Conservation (phyloP, 2,113 vertebrate species). For the Triplophysa siluroides region DNA sequence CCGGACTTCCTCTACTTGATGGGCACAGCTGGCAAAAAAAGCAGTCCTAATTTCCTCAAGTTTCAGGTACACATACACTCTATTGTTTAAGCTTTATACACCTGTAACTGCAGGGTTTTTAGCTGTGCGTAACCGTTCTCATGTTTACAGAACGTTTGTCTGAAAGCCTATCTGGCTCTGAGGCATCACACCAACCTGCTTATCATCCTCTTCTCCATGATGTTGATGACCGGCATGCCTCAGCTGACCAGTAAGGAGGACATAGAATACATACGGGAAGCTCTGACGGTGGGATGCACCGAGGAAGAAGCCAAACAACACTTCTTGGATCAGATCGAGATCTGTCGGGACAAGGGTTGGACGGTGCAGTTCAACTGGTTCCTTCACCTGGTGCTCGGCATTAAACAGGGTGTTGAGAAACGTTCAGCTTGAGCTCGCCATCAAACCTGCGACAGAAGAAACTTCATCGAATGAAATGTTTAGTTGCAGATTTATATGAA, state of each 20-base stretch:
- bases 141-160: constrained; percentile 82
- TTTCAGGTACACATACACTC: constrained; percentile 84
- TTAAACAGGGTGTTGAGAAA: constrained; percentile 96
- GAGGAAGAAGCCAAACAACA: constrained; percentile 93
- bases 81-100: neutral
- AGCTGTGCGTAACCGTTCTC: neutral
- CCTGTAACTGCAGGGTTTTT: neutral
- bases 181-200: constrained; percentile 96
- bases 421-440: constrained; percentile 77
- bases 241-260: constrained; percentile 97
- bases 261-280: constrained; percentile 95
- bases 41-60: constrained; percentile 91
- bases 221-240: constrained; percentile 99
- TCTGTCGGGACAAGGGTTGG: constrained; percentile 98
- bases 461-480: neutral
- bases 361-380: constrained; percentile 99
- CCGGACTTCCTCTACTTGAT: constrained; percentile 98
- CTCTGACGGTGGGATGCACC: constrained; percentile 87
- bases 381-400: constrained; percentile 94
- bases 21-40: constrained; percentile 94
- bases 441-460: neutral
- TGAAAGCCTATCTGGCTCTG: constrained; percentile 93
- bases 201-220: constrained; percentile 99
- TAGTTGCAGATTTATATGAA: no score
- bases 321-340: constrained; percentile 96